Evolutionary conservation across 2,113 vertebrate species (phyloP), one percentile per base, ranked within the genome.

Genomic region (Smithornis capensis): DNA sequence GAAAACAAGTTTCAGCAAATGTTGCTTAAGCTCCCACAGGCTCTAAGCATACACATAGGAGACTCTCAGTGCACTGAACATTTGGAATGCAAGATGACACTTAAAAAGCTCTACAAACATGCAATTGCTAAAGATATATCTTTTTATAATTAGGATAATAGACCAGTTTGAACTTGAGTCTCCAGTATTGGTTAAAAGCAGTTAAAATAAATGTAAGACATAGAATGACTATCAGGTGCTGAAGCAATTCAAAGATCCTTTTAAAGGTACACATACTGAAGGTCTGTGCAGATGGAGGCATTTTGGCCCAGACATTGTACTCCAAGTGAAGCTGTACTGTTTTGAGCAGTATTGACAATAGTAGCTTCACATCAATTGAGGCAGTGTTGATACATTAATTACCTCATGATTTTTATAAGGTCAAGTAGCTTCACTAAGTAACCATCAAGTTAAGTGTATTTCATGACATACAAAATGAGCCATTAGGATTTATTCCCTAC

Each of bases 351-450:
- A 49, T 21, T 89, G 56, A 68, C 47, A 88, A 57, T 84, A 92
- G 87, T 74, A 83, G 27, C 28, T 87, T 65, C 56, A 69, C 2
- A 0, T 50, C 28, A 94, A 79, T 4, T 27, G 42, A 80, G 19
- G 21, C 38, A 85, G 23, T 60, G 75, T 35, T 60, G 22, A 24
- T 55, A 56, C 9, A 57, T 77, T 94, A 85, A 67, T 31, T 67
- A 57, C 40, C 37, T 83, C 45, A 82, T 90, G 68, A 92, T 49
- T 90, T 89, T 95, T 82, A 67, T 71, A 83, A 95, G 85, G 77
- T 93, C 86, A 96, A 74, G 35, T 37, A 92, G 19, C 42, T 84
- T 67, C 65, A n/a, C 53, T 87, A 38, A 52, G 40, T 71, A 94
- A 70, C 35, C 12, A 82, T 22, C 35, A 59, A 76, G 62, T 87